Evolutionary conservation across 2,888 invertebrate genomes (phyloP), one percentile per base, ranked within the genome.

Genomic region (Palloptera scutellata): DNA sequence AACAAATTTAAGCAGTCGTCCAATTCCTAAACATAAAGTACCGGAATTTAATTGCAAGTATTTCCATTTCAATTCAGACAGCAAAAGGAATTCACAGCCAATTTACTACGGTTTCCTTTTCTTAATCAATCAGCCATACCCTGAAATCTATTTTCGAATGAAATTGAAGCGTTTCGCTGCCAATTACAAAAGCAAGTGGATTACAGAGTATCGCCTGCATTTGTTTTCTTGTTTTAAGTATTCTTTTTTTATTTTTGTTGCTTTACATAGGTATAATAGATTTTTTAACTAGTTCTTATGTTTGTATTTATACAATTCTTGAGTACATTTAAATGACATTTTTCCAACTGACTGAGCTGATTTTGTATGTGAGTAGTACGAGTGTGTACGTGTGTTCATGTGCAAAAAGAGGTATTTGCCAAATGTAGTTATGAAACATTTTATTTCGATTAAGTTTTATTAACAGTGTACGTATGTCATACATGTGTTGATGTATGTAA

Each of bases 11-110:
- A n/a, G n/a, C n/a, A n/a, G n/a, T n/a, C n/a, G n/a, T 40, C 3
- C 9, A 57, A 1, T 8, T 30, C n/a, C 41, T n/a, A 40, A 57
- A 8, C 10, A 13, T 12, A 57, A n/a, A 40, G 11, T 40, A 55
- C 40, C 40, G 2, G 19, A 57, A 40, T 52, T 57, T 19, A 64
- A 12, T 67, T 58, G 63, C 61, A 8, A 52, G 43, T 62, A 43
- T 63, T 61, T 66, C 13, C 59, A 42, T 61, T 62, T 41, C 52
- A 64, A 48, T 67, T 64, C 62, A 70, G 63, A 60, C 59, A 67
- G 52, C 68, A 70, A 65, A 73, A 73, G 73, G 72, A 72, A 74
- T 75, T 77, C 77, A 77, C 77, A 77, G 77, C 77, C 75, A 74
- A 73, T 72, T 74, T 74, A 68, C 76, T 73, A 73, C 61, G 73